phyloP scores from a whole-genome alignment of 92 coral and sea anemone species.

The Zoanthus sociatus region DNA sequence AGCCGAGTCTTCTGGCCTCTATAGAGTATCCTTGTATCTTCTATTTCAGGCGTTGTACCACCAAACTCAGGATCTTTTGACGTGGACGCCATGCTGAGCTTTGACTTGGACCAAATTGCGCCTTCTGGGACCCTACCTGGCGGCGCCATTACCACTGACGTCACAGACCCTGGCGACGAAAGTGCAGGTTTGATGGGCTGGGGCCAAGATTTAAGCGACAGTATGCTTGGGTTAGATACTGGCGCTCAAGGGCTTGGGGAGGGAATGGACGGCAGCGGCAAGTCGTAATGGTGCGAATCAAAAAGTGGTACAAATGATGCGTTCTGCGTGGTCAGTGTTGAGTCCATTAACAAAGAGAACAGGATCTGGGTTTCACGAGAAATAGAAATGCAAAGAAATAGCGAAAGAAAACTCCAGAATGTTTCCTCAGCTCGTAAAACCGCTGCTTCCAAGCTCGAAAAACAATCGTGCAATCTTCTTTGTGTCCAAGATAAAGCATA shows the following conservation, averaged over 20 bases:
- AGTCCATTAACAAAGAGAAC: too few species aligned
- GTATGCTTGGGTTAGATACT: conserved; percentile 35
- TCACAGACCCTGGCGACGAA: conserved; percentile 39
- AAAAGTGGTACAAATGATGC: background rate
- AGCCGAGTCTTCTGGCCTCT: too few species aligned
- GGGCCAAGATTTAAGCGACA: conserved; percentile 42
- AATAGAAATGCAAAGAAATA: too few species aligned
- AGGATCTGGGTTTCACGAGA: too few species aligned
- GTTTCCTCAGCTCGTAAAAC: too few species aligned
- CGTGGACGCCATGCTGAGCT: conserved; percentile 45
- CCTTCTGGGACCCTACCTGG: conserved; percentile 51
- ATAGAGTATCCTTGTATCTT: background rate
- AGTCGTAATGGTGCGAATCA: conserved; percentile 13
- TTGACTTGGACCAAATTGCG: conserved; percentile 40
- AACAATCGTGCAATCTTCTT: too few species aligned
- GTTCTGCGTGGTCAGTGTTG: background rate
- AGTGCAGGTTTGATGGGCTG: conserved; percentile 44
- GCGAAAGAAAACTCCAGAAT: too few species aligned
- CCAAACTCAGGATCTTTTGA: conserved; percentile 29
- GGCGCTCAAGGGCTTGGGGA: conserved; percentile 43
- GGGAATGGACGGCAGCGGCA: conserved; percentile 35
- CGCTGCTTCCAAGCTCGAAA: too few species aligned
- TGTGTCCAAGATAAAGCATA: too few species aligned
- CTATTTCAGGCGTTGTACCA: conserved; percentile 24
- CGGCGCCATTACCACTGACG: conserved; percentile 44